phyloP scores from a whole-genome alignment of 2,113 vertebrate genomes.

The Cyprinus carpio region DNA sequence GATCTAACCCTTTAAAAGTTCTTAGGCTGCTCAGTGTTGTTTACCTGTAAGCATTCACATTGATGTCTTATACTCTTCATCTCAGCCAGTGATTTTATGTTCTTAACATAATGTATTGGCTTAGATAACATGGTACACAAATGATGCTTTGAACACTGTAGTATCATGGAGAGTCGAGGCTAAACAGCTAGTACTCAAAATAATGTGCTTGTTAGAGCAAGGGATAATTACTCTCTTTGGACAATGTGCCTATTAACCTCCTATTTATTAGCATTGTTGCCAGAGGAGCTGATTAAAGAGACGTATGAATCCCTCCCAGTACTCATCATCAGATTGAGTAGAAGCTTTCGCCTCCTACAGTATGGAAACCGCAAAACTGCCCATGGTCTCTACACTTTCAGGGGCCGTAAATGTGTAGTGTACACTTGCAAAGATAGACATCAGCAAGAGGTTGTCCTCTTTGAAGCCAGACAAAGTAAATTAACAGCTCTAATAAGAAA shows the following conservation, averaged over 20 bases:
- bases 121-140: conserved; percentile 7
- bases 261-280: conserved; percentile 36
- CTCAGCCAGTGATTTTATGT: neutral
- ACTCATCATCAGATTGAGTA: neutral
- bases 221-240: conserved; percentile 43
- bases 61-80: neutral
- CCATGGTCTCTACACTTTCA: neutral
- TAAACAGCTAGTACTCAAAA: conserved; percentile 28
- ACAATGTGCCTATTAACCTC: conserved; percentile 50
- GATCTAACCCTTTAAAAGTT: neutral
- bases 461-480: conserved; percentile 39
- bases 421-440: conserved; percentile 16
- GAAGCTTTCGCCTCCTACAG: conserved; percentile 19
- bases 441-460: conserved; percentile 30
- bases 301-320: neutral
- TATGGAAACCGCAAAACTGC: neutral
- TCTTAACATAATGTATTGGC: neutral
- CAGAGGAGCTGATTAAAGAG: conserved; percentile 28
- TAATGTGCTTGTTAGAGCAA: conserved; percentile 44
- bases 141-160: neutral
- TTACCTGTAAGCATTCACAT: neutral
- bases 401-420: neutral
- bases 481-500: conserved; percentile 56
- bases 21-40: neutral
- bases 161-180: conserved; percentile 14